Percentiles rank a stretch among this genome's conserved stretches.
These are phyloP conservation scores for Pammene fasciana DNA, from an alignment of 2,888 invertebrate genomes.

Conservation along the genomic window DNA sequence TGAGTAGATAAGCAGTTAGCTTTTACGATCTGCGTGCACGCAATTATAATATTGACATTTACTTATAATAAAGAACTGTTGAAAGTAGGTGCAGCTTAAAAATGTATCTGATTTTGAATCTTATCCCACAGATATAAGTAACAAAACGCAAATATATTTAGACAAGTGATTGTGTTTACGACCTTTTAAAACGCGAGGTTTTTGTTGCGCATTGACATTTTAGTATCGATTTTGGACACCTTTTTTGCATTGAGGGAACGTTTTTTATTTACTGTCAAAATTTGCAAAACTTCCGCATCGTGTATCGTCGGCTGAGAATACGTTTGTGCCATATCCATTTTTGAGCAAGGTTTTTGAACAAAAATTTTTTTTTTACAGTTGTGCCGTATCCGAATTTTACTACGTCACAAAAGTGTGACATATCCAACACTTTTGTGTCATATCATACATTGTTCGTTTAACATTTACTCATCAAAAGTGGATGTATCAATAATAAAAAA, in stretches of 20 bases:
- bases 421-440: too few species aligned
- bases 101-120: not conserved
- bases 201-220: slow-evolving; percentile 34
- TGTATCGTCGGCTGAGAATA: too few species aligned
- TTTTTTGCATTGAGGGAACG: slow-evolving; percentile 9
- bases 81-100: not conserved
- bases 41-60: slow-evolving; percentile 36
- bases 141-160: not conserved
- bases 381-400: too few species aligned
- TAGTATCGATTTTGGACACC: slow-evolving; percentile 30
- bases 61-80: not conserved
- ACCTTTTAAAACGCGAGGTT: not conserved
- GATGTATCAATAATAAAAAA: too few species aligned
- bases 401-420: not conserved
- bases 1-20: slow-evolving; percentile 8
- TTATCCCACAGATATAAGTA: not conserved
- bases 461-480: too few species aligned
- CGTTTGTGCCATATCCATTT: too few species aligned
- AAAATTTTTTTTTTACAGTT: too few species aligned
- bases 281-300: not conserved
- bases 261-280: not conserved
- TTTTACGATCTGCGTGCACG: slow-evolving; percentile 14
- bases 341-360: too few species aligned
- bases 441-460: too few species aligned
- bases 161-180: not conserved